Percentiles rank a stretch among this genome's conserved stretches.
Conservation (phyloP, 2,797 vertebrate species). For the Pangasius mekongensis region DNA sequence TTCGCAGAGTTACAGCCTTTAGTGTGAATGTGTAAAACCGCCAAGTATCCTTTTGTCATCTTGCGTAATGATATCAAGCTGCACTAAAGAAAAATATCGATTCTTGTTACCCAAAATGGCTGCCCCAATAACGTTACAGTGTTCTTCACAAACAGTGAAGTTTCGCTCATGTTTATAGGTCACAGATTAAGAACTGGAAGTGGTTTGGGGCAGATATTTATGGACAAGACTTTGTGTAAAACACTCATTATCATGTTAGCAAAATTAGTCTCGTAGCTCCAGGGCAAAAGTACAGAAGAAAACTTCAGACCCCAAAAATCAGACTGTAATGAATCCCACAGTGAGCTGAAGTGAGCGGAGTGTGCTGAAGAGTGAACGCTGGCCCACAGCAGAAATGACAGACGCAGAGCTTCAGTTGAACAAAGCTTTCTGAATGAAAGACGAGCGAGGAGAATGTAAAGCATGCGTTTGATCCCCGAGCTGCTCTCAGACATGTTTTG, state of each 20-base stretch:
- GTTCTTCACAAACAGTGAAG: too few species aligned
- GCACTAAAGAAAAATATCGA: background rate
- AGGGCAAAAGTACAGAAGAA: background rate
- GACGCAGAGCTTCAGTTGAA: background rate
- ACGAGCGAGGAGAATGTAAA: constrained; percentile 19
- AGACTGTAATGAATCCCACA: background rate
- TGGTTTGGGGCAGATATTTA: background rate
- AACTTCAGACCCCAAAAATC: background rate
- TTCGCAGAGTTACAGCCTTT: background rate
- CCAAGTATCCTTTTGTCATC: background rate
- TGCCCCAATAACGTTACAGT: background rate
- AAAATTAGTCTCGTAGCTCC: background rate
- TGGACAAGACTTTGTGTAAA: background rate
- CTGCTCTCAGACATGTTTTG: background rate
- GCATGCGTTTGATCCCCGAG: constrained; percentile 25
- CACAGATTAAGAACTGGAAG: background rate
- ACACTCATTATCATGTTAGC: background rate
- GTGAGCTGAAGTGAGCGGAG: background rate
- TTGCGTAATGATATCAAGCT: background rate
- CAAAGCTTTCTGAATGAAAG: constrained; percentile 30
- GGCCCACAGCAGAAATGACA: constrained; percentile 4
- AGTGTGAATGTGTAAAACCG: background rate
- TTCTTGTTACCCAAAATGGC: background rate
- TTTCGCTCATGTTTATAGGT: background rate
- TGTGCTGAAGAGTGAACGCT: background rate